Evolutionary conservation across 2,113 vertebrate genomes (phyloP), one percentile per base, ranked within the genome.

Genomic region (Pangasianodon hypophthalmus): DNA sequence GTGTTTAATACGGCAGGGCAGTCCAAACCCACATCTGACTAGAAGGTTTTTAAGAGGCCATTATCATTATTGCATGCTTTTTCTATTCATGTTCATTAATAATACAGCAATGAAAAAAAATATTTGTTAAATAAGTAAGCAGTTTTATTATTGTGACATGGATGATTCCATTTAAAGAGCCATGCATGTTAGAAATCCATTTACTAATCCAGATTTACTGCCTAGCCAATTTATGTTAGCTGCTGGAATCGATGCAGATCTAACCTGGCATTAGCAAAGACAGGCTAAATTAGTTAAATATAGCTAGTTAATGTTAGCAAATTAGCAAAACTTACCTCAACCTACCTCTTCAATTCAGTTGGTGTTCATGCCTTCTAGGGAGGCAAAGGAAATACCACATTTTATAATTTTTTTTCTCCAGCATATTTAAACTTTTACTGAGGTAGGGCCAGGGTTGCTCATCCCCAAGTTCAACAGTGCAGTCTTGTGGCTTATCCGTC

Each of bases 41-140:
- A 2, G 2, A 81, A 81, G 56, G 24, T 62, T 62, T 46, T 62
- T 60, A 44, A 62, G 24, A 29, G 56, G 52, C 62, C 37, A 84
- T 58, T 84, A 84, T n/a, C 32, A 44, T 60, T 84, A 84, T 60
- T 60, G 32, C 21, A 84, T 60, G 62, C 19, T 44, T 84, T 41
- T 84, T 60, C 32, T 32, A 54, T 54, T 54, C 14, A 54, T 81
- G 50, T 60, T 83, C 52, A 58, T 24, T 83, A 24, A 83, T 5
- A 8, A 54, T 19, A 54, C 10, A n/a, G 29, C 50, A 81, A 32
- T 52, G 6, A 75, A 46, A 21, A 14, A 73, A 32, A 2, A n/a
- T 29, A 3, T 48, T 48, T 4, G 11, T 26, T n/a, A 37, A 41
- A 41, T 58, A 41, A 41, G 26, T 11, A 58, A 24, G 18, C 18